Evolutionary conservation across 2,797 vertebrate species (phyloP), one percentile per base, ranked within the genome.

Genomic region (Neosalanx taihuensis): DNA sequence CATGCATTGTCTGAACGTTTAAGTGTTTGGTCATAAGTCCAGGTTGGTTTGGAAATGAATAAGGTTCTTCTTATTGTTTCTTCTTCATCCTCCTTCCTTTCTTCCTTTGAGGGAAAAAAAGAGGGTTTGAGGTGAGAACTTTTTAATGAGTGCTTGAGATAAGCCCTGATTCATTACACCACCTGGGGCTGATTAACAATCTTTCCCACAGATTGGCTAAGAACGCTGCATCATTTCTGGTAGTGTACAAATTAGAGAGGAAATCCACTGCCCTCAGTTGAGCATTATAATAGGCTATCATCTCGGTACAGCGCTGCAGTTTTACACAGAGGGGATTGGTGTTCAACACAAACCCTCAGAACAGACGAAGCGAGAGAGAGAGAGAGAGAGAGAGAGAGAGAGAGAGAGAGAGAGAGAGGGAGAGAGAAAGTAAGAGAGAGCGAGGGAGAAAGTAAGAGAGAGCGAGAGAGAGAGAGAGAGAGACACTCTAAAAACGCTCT

Each of bases 81-180:
- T 12, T 23, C 59, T 72, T 66, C 46, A 62, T 68, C 37, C 37
- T 35, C 58, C n/a, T 12, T 51, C 46, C 30, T 46, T 51, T 57
- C 57, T 56, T 58, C 33, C 18, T 17, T 56, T 17, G 70, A 35
- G 41, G 26, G 37, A 9, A 37, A 4, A 49, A 13, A 33, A 66
- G 18, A 35, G 23, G 56, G 63, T 46, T 20, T 37, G 30, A 17
- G 13, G 51, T 29, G 35, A n/a, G 29, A 35, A 71, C 51, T 57
- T 68, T 72, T 69, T 59, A 35, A 69, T 59, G n/a, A 69, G 49
- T 59, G 31, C 13, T 17, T 60, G 41, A 72, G 53, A 72, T 72
- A 53, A 33, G 49, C 29, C 15, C 49, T 57, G 23, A 37, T 64
- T 65, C 63, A 72, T 72, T 30, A 58, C 33, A 23, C 35, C 71